Evolutionary conservation across 2,797 vertebrate species (phyloP).

Genomic region (Thalassophryne amazonica): DNA sequence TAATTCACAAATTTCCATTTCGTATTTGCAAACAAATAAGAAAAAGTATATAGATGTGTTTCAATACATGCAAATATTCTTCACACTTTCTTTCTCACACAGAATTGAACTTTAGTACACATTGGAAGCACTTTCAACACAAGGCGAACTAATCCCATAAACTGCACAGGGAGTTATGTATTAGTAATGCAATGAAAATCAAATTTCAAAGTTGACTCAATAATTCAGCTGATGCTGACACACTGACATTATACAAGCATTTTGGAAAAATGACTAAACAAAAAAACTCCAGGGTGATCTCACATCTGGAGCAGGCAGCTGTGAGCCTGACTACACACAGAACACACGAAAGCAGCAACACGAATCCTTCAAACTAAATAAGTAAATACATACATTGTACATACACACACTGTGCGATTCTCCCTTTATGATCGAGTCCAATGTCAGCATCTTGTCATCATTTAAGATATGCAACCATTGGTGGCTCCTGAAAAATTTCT

Average conservation of each 20-base stretch:
- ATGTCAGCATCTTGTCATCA: no score
- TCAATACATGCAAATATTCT: conserved; percentile 4
- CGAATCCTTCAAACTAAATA: conserved; percentile 1
- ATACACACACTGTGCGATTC: no score
- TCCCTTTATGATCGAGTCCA: no score
- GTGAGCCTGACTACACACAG: conserved; percentile 37
- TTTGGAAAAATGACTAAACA: no score
- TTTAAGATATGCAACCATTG: no score
- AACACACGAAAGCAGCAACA: conserved; percentile 44
- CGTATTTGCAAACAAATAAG: conserved; percentile 20
- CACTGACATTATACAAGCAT: conserved; percentile 59
- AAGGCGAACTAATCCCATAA: conserved; percentile 69
- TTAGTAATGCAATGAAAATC: conserved; percentile 69
- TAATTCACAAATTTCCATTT: conserved; percentile 4
- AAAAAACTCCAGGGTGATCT: conserved; percentile 51
- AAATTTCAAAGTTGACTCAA: conserved; percentile 63
- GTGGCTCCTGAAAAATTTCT: no score
- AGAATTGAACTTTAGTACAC: conserved; percentile 41
- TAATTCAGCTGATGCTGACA: conserved; percentile 68
- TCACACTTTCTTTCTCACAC: conserved; percentile 1
- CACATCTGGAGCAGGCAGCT: conserved; percentile 57
- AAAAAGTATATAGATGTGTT: background rate
- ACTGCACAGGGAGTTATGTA: conserved; percentile 63
- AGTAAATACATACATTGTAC: no score
- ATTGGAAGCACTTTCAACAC: conserved; percentile 64